These are phyloP conservation scores for Sebastes matsubarae DNA, from an alignment of 2,797 vertebrate species.

Conservation along the genomic window DNA sequence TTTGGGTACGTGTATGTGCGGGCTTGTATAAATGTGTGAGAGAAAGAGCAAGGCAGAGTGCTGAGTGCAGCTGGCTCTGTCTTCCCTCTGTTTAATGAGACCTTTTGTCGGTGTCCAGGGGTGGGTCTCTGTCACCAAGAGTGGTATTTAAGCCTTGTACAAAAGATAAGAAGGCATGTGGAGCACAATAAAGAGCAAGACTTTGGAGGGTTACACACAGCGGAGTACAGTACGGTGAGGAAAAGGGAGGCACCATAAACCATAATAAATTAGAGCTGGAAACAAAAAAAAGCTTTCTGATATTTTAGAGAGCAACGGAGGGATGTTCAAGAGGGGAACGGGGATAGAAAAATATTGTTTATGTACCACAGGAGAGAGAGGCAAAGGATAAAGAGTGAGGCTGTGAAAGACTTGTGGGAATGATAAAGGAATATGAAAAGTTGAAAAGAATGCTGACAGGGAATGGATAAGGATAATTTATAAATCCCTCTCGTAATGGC, in stretches of 20 bases:
- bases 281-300: background rate
- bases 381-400: background rate
- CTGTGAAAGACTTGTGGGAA: background rate
- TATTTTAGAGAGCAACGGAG: background rate
- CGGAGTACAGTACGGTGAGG: background rate
- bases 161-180: constrained; percentile 35
- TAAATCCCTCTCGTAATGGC: background rate
- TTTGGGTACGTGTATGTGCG: background rate
- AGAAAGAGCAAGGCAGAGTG: background rate
- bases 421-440: background rate
- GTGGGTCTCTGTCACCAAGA: constrained; percentile 73
- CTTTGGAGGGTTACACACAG: background rate
- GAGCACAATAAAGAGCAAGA: constrained; percentile 15
- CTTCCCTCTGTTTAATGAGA: constrained; percentile 72
- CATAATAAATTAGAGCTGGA: background rate
- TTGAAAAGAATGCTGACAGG: background rate
- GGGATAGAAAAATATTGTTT: background rate
- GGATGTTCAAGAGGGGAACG: background rate
- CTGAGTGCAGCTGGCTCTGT: constrained; percentile 65
- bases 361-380: background rate
- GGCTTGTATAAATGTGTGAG: background rate
- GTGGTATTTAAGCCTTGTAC: constrained; percentile 68
- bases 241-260: background rate
- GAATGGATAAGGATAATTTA: background rate
- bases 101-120: constrained; percentile 55